A percentile compares a stretch with the other conserved stretches of the same genome.
These are phyloP conservation scores for Egretta garzetta DNA, from an alignment of 2,113 vertebrate genomes.

Conservation along the genomic window DNA sequence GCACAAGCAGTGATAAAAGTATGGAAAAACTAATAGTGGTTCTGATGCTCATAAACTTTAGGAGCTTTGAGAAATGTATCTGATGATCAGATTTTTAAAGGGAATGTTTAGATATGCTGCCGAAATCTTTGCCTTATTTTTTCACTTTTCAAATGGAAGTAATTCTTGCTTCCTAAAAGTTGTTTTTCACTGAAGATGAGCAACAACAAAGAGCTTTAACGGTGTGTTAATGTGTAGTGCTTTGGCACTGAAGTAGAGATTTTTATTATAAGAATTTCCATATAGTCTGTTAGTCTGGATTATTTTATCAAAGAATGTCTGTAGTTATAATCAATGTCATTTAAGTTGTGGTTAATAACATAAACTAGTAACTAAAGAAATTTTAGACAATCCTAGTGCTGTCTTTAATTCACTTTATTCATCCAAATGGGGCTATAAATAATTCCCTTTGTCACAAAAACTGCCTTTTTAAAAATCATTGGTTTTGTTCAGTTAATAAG, in stretches of 20 bases:
- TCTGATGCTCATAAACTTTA: not conserved
- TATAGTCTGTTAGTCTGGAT: not conserved
- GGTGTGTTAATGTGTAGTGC: not conserved
- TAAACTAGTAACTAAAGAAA: not conserved
- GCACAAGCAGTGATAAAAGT: not conserved
- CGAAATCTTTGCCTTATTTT: not conserved
- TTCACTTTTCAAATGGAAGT: not conserved
- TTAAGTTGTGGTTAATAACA: not conserved
- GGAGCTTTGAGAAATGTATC: not conserved
- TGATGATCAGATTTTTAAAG: not conserved
- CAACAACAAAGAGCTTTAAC: not conserved
- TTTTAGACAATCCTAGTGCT: not conserved
- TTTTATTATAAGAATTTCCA: not conserved
- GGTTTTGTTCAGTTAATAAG: not conserved
- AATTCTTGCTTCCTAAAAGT: not conserved
- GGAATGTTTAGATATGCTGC: not conserved
- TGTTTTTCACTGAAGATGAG: not conserved
- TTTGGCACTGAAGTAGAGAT: not conserved
- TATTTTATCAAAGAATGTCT: not conserved
- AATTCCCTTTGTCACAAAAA: constrained; percentile 69
- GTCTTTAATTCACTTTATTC: not conserved
- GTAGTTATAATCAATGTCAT: not conserved
- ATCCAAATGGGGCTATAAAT: constrained; percentile 50
- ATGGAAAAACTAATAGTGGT: not conserved
- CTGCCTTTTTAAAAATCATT: not conserved